Evolutionary conservation across 2,797 vertebrate species (phyloP).

Genomic region (Microctenopoma steveboyesi): DNA sequence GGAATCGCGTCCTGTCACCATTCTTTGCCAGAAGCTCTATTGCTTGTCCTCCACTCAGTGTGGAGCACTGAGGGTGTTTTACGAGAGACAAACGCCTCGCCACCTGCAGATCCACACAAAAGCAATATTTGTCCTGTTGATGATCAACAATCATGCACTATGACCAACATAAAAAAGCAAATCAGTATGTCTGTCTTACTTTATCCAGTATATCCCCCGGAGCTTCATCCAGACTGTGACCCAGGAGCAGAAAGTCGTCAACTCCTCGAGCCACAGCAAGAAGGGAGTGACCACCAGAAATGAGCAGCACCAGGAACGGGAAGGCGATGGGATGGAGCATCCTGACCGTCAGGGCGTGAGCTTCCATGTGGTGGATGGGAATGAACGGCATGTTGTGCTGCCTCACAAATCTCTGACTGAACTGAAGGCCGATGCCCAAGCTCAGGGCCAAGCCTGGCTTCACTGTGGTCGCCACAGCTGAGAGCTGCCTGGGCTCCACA

Average conservation of each 20-base stretch:
- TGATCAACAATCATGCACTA: background rate
- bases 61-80: conserved; percentile 86
- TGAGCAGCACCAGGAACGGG: conserved; percentile 93
- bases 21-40: conserved; percentile 89
- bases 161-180: background rate
- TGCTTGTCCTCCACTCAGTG: conserved; percentile 91
- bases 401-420: conserved; percentile 86
- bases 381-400: conserved; percentile 89
- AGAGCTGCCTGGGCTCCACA: conserved; percentile 81
- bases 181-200: conserved; percentile 70
- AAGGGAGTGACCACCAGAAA: conserved; percentile 95
- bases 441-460: conserved; percentile 93
- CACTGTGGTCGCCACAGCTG: conserved; percentile 91
- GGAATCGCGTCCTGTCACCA: conserved; percentile 80
- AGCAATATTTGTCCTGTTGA: background rate
- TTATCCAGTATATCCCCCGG: conserved; percentile 94
- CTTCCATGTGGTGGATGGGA: conserved; percentile 98
- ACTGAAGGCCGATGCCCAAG: conserved; percentile 88
- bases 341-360: conserved; percentile 92
- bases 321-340: conserved; percentile 87
- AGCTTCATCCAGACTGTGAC: conserved; percentile 89
- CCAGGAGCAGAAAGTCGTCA: conserved; percentile 93
- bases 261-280: conserved; percentile 89
- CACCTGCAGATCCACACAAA: conserved; percentile 80
- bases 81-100: conserved; percentile 90